Conservation (phyloP, 2,797 vertebrate species). For the Gallinago nigripennis region DNA sequence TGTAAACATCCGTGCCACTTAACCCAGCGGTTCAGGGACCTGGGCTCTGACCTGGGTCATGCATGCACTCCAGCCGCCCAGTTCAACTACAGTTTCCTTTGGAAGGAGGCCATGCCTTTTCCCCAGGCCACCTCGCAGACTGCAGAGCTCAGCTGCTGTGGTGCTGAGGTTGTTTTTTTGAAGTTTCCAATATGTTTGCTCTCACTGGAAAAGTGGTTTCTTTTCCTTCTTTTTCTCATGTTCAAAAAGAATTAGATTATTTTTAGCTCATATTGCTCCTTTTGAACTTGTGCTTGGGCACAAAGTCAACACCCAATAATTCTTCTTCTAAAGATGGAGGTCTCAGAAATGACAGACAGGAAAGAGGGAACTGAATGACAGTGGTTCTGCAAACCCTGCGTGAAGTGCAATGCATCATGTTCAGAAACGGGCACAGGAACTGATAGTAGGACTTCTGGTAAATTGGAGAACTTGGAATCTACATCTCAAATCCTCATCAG, state of each 20-base stretch:
- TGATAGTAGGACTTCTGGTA: not conserved
- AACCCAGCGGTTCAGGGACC: not conserved
- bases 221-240: constrained; percentile 21
- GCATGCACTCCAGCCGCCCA: not conserved
- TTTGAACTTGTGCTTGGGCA: constrained; percentile 10
- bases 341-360: not conserved
- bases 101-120: constrained; percentile 21
- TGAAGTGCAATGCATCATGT: not conserved
- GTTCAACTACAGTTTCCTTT: not conserved
- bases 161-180: not conserved
- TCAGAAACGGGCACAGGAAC: not conserved
- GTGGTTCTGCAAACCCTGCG: not conserved
- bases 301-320: not conserved
- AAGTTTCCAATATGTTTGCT: not conserved
- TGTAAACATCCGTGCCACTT: not conserved
- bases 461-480: not conserved
- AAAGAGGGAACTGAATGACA: not conserved
- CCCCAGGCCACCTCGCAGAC: not conserved
- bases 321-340: not conserved
- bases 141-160: constrained; percentile 62
- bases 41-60: constrained; percentile 46
- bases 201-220: not conserved
- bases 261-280: constrained; percentile 21
- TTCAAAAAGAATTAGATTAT: constrained; percentile 22
- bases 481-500: not conserved